Percentiles rank a stretch among this genome's conserved stretches.
phyloP scores from a whole-genome alignment of 2,113 vertebrate species.

The Hydrolagus affinis region DNA sequence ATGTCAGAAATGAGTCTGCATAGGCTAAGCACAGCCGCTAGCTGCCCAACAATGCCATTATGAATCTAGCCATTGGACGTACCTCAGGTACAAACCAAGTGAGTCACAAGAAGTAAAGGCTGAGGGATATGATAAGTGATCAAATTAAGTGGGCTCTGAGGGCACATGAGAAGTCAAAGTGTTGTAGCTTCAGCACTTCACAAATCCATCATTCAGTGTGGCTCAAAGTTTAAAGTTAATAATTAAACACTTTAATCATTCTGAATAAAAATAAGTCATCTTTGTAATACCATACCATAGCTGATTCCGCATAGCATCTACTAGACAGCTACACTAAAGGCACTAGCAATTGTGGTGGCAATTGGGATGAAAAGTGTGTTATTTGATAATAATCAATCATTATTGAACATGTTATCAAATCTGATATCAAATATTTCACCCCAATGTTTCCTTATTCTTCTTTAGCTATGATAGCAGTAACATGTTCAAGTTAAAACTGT shows the following conservation, averaged over 20 bases:
- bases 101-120: background rate
- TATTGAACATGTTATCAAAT: too few species aligned
- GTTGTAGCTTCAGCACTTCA: background rate
- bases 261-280: background rate
- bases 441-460: background rate
- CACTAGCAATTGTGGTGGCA: background rate
- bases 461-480: background rate
- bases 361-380: too few species aligned
- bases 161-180: constrained; percentile 13
- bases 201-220: background rate
- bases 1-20: constrained; percentile 11
- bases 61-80: background rate
- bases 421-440: too few species aligned
- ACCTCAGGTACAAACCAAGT: background rate
- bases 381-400: too few species aligned
- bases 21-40: background rate
- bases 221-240: background rate
- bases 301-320: background rate
- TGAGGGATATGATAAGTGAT: constrained; percentile 24
- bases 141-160: constrained; percentile 6
- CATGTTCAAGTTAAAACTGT: background rate
- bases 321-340: background rate
- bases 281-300: background rate
- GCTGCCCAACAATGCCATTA: constrained; percentile 1
- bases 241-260: background rate